Conservation (phyloP, 2,888 invertebrate species). For the Parapristionchus giblindavisi region DNA sequence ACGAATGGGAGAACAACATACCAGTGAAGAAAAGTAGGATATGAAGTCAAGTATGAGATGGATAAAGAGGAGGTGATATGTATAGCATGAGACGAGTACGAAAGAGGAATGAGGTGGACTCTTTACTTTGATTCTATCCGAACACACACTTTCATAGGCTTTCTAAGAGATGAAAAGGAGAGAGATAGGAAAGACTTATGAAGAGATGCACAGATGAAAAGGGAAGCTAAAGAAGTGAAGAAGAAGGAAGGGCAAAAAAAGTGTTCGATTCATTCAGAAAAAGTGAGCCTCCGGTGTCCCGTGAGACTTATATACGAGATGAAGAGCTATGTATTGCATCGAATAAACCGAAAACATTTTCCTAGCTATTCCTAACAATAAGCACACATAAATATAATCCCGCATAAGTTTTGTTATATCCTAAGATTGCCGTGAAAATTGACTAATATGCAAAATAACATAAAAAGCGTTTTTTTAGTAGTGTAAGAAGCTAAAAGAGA, state of each 20-base stretch:
- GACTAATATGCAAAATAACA: no score
- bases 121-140: no score
- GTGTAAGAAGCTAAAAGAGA: background rate
- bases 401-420: no score
- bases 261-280: constrained; percentile 30
- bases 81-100: background rate
- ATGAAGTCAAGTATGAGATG: background rate
- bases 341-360: no score
- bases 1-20: background rate
- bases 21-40: background rate
- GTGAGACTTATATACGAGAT: constrained; percentile 17
- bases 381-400: no score
- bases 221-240: background rate
- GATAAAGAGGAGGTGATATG: background rate
- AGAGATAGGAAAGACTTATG: no score
- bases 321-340: no score
- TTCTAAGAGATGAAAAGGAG: constrained; percentile 23
- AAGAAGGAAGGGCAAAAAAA: constrained; percentile 24
- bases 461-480: no score
- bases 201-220: constrained; percentile 6
- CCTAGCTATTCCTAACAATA: no score
- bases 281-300: constrained; percentile 7
- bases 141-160: no score
- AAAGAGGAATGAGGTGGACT: background rate
- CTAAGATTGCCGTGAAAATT: no score